Conservation (phyloP, 2,797 vertebrate genomes). For the Valencia hispanica region DNA sequence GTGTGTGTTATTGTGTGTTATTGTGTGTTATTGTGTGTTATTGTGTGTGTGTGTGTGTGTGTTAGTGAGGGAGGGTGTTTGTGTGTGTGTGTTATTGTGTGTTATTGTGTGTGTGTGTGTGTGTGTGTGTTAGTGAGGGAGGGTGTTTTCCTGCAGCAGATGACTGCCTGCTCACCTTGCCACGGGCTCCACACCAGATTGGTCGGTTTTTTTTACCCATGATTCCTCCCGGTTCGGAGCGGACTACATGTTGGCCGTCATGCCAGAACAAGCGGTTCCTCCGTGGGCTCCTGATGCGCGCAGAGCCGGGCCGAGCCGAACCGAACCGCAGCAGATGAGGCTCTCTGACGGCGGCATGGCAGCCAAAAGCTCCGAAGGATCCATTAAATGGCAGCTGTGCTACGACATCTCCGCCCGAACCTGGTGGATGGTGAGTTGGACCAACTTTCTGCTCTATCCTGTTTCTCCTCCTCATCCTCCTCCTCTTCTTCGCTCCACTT, state of each 20-base stretch:
- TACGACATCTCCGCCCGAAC: constrained; percentile 99
- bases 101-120: constrained; percentile 14
- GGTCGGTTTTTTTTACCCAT: constrained; percentile 96
- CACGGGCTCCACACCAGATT: constrained; percentile 98
- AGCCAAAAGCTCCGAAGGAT: constrained; percentile 96
- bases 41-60: constrained; percentile 57
- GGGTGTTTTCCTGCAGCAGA: constrained; percentile 83
- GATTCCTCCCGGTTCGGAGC: constrained; percentile 98
- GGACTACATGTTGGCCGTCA: constrained; percentile 98
- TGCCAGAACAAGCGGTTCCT: constrained; percentile 99
- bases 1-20: too few relatives aligned
- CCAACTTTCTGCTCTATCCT: neutral
- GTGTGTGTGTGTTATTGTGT: constrained; percentile 80
- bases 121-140: constrained; percentile 33
- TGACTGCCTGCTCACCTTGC: constrained; percentile 98
- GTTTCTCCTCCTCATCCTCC: neutral
- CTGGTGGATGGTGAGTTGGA: constrained; percentile 98
- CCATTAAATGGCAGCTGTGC: constrained; percentile 99
- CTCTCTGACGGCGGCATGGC: constrained; percentile 98
- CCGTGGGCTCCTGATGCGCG: constrained; percentile 96
- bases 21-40: too few relatives aligned
- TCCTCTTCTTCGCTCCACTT: neutral
- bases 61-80: constrained; percentile 32
- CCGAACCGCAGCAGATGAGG: constrained; percentile 93
- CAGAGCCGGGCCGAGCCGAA: constrained; percentile 41